A percentile compares a stretch with the other conserved stretches of the same genome.
These are phyloP conservation scores for Drosophila albomicans DNA, from an alignment of 1,140 invertebrate species.

Conservation along the genomic window DNA sequence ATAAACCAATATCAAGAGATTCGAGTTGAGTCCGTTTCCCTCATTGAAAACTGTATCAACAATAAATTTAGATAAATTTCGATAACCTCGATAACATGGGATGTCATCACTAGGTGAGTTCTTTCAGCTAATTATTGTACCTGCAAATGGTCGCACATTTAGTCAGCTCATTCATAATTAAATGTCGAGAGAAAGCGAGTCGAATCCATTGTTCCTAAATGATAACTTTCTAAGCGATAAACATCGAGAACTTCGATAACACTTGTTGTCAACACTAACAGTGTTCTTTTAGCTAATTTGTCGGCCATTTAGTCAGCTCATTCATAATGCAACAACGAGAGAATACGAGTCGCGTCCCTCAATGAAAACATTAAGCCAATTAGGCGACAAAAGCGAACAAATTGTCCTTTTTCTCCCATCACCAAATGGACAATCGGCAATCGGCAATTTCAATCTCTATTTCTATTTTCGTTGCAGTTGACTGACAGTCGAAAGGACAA, in stretches of 20 bases:
- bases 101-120: too few relatives aligned
- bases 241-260: not conserved
- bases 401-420: conserved; percentile 37
- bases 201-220: not conserved
- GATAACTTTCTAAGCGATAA: conserved; percentile 45
- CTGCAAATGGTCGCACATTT: too few relatives aligned
- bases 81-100: too few relatives aligned
- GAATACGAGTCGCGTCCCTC: not conserved
- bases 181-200: too few relatives aligned
- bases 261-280: not conserved
- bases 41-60: too few relatives aligned
- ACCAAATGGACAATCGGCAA: not conserved
- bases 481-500: not conserved
- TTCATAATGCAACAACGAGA: conserved; percentile 13
- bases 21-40: too few relatives aligned
- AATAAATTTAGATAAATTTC: too few relatives aligned
- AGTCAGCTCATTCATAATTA: too few relatives aligned
- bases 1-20: too few relatives aligned
- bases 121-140: too few relatives aligned
- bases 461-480: conserved; percentile 20
- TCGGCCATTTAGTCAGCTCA: conserved; percentile 6
- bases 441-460: conserved; percentile 14
- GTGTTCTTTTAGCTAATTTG: not conserved
- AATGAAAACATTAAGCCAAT: conserved; percentile 68
- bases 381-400: conserved; percentile 63